Percentiles rank a stretch among this genome's conserved stretches.
These are phyloP conservation scores for Thryonomys swinderianus DNA, from an alignment of 2,113 vertebrate species.

Conservation along the genomic window DNA sequence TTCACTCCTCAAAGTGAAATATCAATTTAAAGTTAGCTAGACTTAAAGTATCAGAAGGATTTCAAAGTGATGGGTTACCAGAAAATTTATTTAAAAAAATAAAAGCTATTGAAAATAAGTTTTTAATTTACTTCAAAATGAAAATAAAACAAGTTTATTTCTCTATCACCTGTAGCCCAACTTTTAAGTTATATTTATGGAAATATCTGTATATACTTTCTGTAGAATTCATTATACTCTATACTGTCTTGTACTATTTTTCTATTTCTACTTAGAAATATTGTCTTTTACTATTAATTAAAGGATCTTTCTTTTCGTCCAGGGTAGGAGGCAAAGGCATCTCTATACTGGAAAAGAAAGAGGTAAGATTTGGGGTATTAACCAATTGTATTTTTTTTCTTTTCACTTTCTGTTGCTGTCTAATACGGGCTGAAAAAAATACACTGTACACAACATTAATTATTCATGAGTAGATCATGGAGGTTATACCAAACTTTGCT, in stretches of 20 bases:
- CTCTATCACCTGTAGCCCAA: not conserved
- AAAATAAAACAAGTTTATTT: not conserved
- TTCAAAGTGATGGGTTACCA: not conserved
- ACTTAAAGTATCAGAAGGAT: slow-evolving; percentile 20
- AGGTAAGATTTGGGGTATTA: not conserved
- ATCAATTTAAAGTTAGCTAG: slow-evolving; percentile 17
- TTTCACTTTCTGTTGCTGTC: not conserved
- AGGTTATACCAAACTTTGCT: slow-evolving; percentile 39
- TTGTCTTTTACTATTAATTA: slow-evolving; percentile 33
- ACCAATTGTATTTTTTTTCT: not conserved
- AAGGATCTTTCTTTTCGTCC: not conserved
- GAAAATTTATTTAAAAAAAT: too few species aligned
- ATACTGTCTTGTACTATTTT: slow-evolving; percentile 32
- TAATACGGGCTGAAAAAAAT: not conserved
- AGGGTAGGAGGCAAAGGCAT: not conserved
- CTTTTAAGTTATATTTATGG: slow-evolving; percentile 5
- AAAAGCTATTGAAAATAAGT: slow-evolving; percentile 16
- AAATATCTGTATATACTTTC: not conserved
- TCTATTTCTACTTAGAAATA: slow-evolving; percentile 26
- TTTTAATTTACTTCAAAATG: slow-evolving; percentile 17
- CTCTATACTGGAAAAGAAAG: not conserved
- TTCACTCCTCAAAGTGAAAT: not conserved
- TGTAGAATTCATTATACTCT: not conserved
- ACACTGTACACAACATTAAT: not conserved
- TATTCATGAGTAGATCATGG: not conserved